Conservation (phyloP, 2,888 invertebrate species). For the Pachliopta kotzebuea region DNA sequence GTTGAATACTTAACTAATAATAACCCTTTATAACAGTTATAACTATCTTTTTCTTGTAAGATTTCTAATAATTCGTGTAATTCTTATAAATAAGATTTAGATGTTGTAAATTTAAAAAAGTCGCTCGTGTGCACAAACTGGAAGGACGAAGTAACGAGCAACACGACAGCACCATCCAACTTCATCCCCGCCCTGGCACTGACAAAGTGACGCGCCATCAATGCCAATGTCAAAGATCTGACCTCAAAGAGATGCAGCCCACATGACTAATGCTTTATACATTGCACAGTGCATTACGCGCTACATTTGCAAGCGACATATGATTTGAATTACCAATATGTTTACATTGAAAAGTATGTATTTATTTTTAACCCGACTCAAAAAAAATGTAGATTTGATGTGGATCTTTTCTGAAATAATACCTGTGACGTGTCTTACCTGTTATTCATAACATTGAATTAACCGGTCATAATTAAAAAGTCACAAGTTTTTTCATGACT, state of each 20-base stretch:
- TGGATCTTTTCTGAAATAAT: no score
- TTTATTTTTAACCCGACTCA: background rate
- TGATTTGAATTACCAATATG: constrained; percentile 23
- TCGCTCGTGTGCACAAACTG: constrained; percentile 40
- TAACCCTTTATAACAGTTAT: no score
- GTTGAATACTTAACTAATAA: no score
- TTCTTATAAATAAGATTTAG: background rate
- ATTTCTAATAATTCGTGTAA: background rate
- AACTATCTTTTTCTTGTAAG: no score
- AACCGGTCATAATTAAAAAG: no score
- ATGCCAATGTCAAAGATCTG: constrained; percentile 45
- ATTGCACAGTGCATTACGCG: constrained; percentile 37
- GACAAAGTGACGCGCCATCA: constrained; percentile 56
- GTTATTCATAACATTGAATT: no score
- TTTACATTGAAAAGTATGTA: constrained; percentile 12
- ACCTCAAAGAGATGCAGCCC: constrained; percentile 48
- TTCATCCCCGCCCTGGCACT: constrained; percentile 58
- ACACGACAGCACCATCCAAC: constrained; percentile 55
- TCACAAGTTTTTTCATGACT: no score
- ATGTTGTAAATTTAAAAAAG: constrained; percentile 7
- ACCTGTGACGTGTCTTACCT: no score
- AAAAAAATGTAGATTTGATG: no score
- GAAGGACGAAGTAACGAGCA: constrained; percentile 42
- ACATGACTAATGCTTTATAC: constrained; percentile 58
- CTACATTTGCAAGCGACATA: constrained; percentile 18